Conservation (phyloP, 2,797 vertebrate species). For the Diplodus sargus region DNA sequence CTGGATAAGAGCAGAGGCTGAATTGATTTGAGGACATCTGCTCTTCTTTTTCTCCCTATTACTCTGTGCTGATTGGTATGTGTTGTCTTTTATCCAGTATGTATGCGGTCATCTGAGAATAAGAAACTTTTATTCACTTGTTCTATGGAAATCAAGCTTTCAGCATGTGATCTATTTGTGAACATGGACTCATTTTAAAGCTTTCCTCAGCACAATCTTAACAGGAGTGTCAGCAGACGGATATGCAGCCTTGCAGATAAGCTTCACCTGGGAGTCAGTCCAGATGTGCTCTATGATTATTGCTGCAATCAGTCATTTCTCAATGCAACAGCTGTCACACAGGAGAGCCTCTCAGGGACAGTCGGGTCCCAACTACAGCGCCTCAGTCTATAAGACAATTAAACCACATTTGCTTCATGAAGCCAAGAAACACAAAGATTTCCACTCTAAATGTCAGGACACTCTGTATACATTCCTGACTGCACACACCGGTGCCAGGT, state of each 20-base stretch:
- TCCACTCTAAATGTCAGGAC: slow-evolving; percentile 45
- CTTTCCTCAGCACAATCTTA: slow-evolving; percentile 16
- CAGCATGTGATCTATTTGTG: neutral
- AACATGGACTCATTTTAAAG: slow-evolving; percentile 16
- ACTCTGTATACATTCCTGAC: slow-evolving; percentile 62
- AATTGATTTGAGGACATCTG: slow-evolving; percentile 55
- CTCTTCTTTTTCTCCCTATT: slow-evolving; percentile 17
- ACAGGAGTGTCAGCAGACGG: neutral
- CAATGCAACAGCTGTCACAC: slow-evolving; percentile 51
- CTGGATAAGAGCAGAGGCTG: slow-evolving; percentile 47
- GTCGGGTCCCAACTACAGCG: slow-evolving; percentile 34
- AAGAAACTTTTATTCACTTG: slow-evolving; percentile 9
- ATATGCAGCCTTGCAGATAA: slow-evolving; percentile 42
- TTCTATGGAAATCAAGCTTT: slow-evolving; percentile 10
- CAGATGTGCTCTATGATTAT: slow-evolving; percentile 56
- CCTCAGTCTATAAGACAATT: slow-evolving; percentile 37
- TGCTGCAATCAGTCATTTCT: slow-evolving; percentile 56
- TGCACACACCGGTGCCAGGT: slow-evolving; percentile 34
- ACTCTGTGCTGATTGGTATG: slow-evolving; percentile 29
- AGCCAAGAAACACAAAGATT: slow-evolving; percentile 60
- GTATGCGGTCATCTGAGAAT: slow-evolving; percentile 11
- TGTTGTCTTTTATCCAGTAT: slow-evolving; percentile 19
- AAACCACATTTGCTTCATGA: slow-evolving; percentile 25
- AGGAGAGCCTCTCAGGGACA: slow-evolving; percentile 48
- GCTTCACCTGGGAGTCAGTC: slow-evolving; percentile 52